phyloP scores from a whole-genome alignment of 2,113 vertebrate species.

The Ornithorhynchus anatinus region DNA sequence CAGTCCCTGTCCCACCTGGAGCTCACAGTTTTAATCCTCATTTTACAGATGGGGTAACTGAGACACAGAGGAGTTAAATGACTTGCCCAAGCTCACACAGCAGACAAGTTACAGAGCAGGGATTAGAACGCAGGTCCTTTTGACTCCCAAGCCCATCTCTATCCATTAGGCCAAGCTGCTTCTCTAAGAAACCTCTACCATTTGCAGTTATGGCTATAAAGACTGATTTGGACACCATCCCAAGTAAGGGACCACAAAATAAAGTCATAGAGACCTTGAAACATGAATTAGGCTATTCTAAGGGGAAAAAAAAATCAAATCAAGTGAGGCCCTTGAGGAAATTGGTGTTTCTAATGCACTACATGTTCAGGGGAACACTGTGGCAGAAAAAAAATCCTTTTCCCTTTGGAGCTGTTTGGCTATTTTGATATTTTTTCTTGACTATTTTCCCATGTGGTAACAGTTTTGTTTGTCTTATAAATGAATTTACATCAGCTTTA shows the following conservation, averaged over 20 bases:
- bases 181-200: too few relatives aligned
- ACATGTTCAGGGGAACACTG: constrained; percentile 8
- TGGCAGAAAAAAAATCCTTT: constrained; percentile 31
- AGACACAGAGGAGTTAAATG: too few relatives aligned
- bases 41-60: too few relatives aligned
- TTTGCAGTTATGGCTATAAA: too few relatives aligned
- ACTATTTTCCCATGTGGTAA: constrained; percentile 36
- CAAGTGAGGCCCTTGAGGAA: constrained; percentile 49
- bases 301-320: constrained; percentile 55
- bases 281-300: constrained; percentile 40
- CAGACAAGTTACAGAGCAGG: too few relatives aligned
- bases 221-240: too few relatives aligned
- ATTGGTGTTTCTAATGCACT: constrained; percentile 46
- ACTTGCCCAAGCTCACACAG: too few relatives aligned
- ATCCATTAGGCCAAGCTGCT: too few relatives aligned
- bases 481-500: constrained; percentile 43
- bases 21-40: too few relatives aligned
- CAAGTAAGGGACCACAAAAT: constrained; percentile 1
- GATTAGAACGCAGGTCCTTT: too few relatives aligned
- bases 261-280: constrained; percentile 41
- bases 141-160: too few relatives aligned
- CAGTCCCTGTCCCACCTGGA: too few relatives aligned
- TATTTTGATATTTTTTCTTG: constrained; percentile 57
- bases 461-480: constrained; percentile 6
- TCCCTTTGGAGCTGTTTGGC: constrained; percentile 38